Percentiles rank a stretch among this genome's conserved stretches.
These are phyloP conservation scores for Timema cristinae DNA, from an alignment of 2,888 invertebrate genomes.

Conservation along the genomic window DNA sequence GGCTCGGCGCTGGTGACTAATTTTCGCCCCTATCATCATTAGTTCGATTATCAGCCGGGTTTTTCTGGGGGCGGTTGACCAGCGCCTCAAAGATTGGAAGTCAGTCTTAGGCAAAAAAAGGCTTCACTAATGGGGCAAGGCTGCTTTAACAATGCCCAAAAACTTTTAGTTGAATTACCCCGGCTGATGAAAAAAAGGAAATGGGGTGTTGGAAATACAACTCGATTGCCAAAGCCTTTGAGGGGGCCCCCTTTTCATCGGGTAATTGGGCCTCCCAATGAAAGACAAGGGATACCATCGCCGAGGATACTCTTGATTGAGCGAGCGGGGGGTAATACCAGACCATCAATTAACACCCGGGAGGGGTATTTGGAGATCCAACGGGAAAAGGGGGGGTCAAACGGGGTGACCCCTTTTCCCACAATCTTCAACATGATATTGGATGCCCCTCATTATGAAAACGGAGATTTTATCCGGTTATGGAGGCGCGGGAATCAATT, in stretches of 20 bases:
- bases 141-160: conserved; percentile 26
- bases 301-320: conserved; percentile 22
- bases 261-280: conserved; percentile 18
- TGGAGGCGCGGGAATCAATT: background rate
- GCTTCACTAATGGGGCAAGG: conserved; percentile 37
- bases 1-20: conserved; percentile 34
- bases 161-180: conserved; percentile 23
- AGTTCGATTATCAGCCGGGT: conserved; percentile 37
- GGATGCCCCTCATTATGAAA: conserved; percentile 23
- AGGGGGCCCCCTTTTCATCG: conserved; percentile 33
- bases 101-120: conserved; percentile 38
- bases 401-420: conserved; percentile 31
- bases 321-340: background rate
- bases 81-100: conserved; percentile 29
- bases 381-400: conserved; percentile 25
- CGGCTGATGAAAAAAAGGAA: conserved; percentile 19
- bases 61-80: conserved; percentile 38
- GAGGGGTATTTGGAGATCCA: background rate
- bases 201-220: conserved; percentile 24
- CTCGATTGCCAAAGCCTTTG: conserved; percentile 35
- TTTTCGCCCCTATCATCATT: conserved; percentile 40
- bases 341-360: background rate
- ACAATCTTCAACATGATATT: conserved; percentile 28
- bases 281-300: background rate
- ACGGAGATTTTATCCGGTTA: conserved; percentile 19